Conservation (phyloP, 2,797 vertebrate species). For the Muraenolepis orangiensis region DNA sequence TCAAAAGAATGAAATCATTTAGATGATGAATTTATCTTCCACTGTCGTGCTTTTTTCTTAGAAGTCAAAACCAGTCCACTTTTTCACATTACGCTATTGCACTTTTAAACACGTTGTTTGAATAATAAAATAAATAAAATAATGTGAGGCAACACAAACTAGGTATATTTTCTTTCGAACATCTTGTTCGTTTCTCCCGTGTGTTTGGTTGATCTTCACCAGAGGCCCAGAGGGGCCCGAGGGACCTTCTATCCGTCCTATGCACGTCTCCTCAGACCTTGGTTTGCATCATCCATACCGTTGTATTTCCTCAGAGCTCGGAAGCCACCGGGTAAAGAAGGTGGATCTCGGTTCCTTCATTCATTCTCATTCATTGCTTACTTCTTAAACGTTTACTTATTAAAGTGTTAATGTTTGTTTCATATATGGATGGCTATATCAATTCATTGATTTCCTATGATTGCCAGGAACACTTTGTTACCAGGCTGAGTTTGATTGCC, state of each 20-base stretch:
- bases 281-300: not conserved
- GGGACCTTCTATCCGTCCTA: not conserved
- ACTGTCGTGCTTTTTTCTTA: not conserved
- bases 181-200: conserved; percentile 23
- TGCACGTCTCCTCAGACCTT: not conserved
- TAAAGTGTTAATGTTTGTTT: not conserved
- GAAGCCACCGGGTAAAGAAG: not conserved
- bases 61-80: not conserved
- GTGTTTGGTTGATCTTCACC: conserved; percentile 31
- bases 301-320: not conserved
- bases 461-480: not conserved
- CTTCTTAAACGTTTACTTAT: not conserved
- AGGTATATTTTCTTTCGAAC: conserved; percentile 23
- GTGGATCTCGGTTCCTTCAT: not conserved
- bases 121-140: too few species aligned
- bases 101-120: conserved; percentile 5
- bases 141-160: conserved; percentile 14
- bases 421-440: not conserved
- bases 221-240: not conserved
- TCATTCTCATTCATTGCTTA: not conserved
- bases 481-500: not conserved
- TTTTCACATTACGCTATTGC: not conserved
- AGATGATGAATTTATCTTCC: not conserved
- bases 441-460: not conserved
- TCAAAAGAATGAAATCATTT: not conserved